Conservation (phyloP, 2,113 vertebrate genomes). For the Motacilla tschutschensis region DNA sequence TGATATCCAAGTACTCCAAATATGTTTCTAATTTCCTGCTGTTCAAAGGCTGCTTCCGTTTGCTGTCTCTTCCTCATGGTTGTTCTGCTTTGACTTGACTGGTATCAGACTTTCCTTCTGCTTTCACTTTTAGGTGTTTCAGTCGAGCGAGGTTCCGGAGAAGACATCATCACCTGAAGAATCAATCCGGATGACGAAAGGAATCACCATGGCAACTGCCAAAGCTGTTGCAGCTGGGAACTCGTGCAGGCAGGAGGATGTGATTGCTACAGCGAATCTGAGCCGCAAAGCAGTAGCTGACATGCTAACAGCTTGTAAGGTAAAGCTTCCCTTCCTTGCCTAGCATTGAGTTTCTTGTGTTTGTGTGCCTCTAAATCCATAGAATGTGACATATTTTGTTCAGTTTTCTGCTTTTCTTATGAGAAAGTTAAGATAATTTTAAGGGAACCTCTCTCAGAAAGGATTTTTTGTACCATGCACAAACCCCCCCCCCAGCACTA, state of each 20-base stretch:
- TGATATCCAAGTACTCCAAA: not conserved
- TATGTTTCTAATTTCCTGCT: conserved; percentile 42
- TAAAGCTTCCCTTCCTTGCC: conserved; percentile 34
- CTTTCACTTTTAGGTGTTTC: conserved; percentile 84
- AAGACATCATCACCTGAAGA: conserved; percentile 92
- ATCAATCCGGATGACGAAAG: conserved; percentile 97
- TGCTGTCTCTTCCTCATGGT: not conserved
- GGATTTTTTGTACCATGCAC: not conserved
- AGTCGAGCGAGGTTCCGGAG: conserved; percentile 89
- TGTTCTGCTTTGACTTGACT: not conserved
- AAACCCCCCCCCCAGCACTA: not conserved
- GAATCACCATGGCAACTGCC: conserved; percentile 95
- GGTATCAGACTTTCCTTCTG: not conserved
- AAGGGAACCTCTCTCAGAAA: not conserved
- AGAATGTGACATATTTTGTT: not conserved
- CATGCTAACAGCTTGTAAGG: conserved; percentile 92
- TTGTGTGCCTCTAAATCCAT: not conserved
- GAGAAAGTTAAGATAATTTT: not conserved
- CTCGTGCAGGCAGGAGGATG: conserved; percentile 94
- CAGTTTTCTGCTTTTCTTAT: not conserved
- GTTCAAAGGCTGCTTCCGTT: not conserved
- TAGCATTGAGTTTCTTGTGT: not conserved
- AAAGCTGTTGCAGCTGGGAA: conserved; percentile 98
- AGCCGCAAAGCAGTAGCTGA: conserved; percentile 95
- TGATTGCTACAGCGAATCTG: conserved; percentile 95